These are phyloP conservation scores for Macrobrachium nipponense DNA, from an alignment of 1,140 invertebrate species.

Conservation along the genomic window DNA sequence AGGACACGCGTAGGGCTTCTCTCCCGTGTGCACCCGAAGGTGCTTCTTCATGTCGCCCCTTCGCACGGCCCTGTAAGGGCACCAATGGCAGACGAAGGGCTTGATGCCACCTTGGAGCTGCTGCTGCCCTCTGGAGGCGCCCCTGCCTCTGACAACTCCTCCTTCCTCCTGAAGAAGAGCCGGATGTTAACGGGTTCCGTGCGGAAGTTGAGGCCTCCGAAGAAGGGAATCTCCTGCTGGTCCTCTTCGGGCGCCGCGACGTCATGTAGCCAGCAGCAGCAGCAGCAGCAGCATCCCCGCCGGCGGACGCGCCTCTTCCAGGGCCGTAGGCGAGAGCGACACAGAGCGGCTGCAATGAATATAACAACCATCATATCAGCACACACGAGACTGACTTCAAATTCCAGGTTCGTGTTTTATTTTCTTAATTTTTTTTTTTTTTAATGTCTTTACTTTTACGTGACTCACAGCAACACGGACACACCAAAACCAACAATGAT, in stretches of 20 bases:
- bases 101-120: slow-evolving; percentile 21
- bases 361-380: slow-evolving; percentile 54
- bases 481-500: no score
- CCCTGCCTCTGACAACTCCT: neutral
- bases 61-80: slow-evolving; percentile 42
- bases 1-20: slow-evolving; percentile 53
- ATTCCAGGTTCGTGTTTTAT: neutral
- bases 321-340: slow-evolving; percentile 22
- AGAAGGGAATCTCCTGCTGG: neutral
- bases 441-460: no score
- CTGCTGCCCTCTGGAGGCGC: slow-evolving; percentile 2
- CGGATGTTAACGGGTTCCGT: no score
- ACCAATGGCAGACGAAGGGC: slow-evolving; percentile 51
- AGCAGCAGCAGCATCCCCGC: slow-evolving; percentile 28
- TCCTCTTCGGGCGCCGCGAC: slow-evolving; percentile 25
- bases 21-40: slow-evolving; percentile 41
- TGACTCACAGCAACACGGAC: no score
- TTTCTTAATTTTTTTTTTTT: no score
- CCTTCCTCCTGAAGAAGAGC: no score
- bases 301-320: neutral
- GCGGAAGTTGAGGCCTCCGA: neutral
- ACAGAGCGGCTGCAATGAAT: slow-evolving; percentile 51
- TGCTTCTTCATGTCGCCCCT: slow-evolving; percentile 54
- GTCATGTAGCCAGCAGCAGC: slow-evolving; percentile 10
- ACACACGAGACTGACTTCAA: slow-evolving; percentile 9